phyloP scores from a whole-genome alignment of 2,113 vertebrate species.

The Heterotis niloticus region DNA sequence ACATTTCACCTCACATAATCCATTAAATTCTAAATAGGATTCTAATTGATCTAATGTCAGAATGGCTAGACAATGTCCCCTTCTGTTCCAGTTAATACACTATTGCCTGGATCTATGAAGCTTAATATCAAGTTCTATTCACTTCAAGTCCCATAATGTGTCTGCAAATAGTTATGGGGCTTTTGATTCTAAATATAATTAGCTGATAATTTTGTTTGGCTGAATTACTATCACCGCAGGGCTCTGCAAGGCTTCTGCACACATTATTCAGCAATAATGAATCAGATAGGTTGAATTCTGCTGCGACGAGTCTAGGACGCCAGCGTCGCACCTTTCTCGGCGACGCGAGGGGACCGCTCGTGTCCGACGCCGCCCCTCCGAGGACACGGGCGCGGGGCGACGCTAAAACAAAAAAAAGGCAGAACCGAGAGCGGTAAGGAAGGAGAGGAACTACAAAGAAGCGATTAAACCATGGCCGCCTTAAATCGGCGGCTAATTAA shows the following conservation, averaged over 20 bases:
- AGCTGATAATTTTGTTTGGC: slow-evolving; percentile 82
- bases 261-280: slow-evolving; percentile 81
- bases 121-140: slow-evolving; percentile 99
- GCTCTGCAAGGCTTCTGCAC: slow-evolving; percentile 73
- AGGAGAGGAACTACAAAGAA: slow-evolving; percentile 93
- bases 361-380: slow-evolving; percentile 72
- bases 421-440: slow-evolving; percentile 79
- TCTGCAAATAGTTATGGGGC: slow-evolving; percentile 89
- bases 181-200: slow-evolving; percentile 91
- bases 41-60: slow-evolving; percentile 95
- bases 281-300: slow-evolving; percentile 84
- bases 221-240: slow-evolving; percentile 80
- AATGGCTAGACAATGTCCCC: slow-evolving; percentile 94
- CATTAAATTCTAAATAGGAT: slow-evolving; percentile 90
- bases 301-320: slow-evolving; percentile 82
- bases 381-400: slow-evolving; percentile 68
- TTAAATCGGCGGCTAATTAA: slow-evolving; percentile 98
- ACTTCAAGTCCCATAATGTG: slow-evolving; percentile 97
- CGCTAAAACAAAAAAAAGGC: slow-evolving; percentile 68
- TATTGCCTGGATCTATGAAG: slow-evolving; percentile 98
- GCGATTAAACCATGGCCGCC: slow-evolving; percentile 96
- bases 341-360: slow-evolving; percentile 79
- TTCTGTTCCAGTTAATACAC: slow-evolving; percentile 99
- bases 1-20: slow-evolving; percentile 67
- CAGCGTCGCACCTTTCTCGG: slow-evolving; percentile 80